These are phyloP conservation scores for Chiloscyllium punctatum DNA, from an alignment of 2,797 vertebrate species.

Conservation along the genomic window DNA sequence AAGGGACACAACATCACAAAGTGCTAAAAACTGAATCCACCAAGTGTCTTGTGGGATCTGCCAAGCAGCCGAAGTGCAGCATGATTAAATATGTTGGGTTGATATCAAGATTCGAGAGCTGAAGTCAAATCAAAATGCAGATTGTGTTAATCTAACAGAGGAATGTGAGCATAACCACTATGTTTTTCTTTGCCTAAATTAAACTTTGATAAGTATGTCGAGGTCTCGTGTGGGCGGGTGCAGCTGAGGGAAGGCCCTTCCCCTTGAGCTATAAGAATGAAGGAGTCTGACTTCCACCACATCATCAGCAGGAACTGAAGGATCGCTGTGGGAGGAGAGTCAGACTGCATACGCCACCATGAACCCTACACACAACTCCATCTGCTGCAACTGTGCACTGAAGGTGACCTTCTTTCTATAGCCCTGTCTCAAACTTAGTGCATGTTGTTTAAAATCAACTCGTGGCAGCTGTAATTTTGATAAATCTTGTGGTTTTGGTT, in stretches of 20 bases:
- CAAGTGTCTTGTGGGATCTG: neutral
- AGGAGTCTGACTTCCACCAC: neutral
- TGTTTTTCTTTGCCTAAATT: constrained; percentile 32
- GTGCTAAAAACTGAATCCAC: neutral
- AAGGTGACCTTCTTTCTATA: constrained; percentile 11
- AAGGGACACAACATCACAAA: neutral
- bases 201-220: neutral
- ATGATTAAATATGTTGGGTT: neutral
- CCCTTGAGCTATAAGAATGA: constrained; percentile 24
- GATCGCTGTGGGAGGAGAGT: constrained; percentile 8
- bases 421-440: neutral
- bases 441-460: neutral
- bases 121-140: neutral
- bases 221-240: constrained; percentile 15
- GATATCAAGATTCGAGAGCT: neutral
- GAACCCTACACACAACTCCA: constrained; percentile 32
- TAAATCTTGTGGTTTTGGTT: neutral
- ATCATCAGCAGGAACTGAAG: neutral
- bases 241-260: neutral
- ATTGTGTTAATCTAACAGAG: constrained; percentile 4
- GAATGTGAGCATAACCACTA: neutral
- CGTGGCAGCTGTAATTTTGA: neutral
- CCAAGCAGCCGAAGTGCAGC: neutral
- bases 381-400: constrained; percentile 9
- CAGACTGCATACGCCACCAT: constrained; percentile 9